A percentile compares a stretch with the other conserved stretches of the same genome.
These are phyloP conservation scores for Cottoperca gobio DNA, from an alignment of 2,797 vertebrate genomes.

Conservation along the genomic window DNA sequence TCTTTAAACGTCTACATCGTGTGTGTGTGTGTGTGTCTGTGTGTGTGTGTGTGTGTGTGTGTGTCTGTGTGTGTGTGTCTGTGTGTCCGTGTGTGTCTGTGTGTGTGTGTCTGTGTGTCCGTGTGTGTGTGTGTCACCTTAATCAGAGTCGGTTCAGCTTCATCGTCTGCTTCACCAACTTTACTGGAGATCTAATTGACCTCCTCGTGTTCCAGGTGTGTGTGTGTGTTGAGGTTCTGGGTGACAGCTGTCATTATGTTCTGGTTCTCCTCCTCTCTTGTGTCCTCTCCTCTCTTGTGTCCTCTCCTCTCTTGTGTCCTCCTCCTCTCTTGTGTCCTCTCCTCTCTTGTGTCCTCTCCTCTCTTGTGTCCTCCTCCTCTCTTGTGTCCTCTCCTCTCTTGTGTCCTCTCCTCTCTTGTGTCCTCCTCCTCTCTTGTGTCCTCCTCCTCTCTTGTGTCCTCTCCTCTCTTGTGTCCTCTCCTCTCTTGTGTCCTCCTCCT, in stretches of 20 bases:
- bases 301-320: not conserved
- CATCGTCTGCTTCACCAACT: not conserved
- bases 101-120: no score
- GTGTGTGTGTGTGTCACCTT: not conserved
- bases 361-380: no score
- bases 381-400: fast-evolving
- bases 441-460: no score
- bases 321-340: not conserved
- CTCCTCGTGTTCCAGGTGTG: no score
- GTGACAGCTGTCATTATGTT: conserved; percentile 22
- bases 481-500: no score
- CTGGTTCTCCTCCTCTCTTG: no score
- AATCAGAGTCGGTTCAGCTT: not conserved
- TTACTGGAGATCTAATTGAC: not conserved
- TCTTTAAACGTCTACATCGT: no score
- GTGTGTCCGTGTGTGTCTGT: no score
- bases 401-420: not conserved
- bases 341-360: not conserved
- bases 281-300: no score
- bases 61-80: not conserved
- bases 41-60: no score
- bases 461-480: no score
- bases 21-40: no score
- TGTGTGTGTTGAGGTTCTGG: not conserved
- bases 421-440: not conserved